Percentiles rank a stretch among this genome's conserved stretches.
phyloP scores from a whole-genome alignment of 1,140 invertebrate genomes.

The Plodia interpunctella region DNA sequence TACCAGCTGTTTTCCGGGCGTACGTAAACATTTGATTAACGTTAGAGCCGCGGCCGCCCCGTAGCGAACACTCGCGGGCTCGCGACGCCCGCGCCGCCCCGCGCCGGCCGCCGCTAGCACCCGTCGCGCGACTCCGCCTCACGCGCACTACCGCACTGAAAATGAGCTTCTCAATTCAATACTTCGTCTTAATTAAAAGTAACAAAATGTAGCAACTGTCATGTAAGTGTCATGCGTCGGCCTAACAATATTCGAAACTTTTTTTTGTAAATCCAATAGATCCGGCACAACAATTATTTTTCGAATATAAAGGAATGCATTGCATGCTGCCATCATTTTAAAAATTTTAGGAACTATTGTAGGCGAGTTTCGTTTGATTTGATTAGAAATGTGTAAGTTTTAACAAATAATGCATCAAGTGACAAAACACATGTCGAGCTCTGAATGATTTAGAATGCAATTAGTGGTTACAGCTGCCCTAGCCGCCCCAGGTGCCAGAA shows the following conservation, averaged over 20 bases:
- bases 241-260: slow-evolving; percentile 19
- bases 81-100: slow-evolving; percentile 15
- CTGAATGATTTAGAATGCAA: not conserved
- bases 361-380: not conserved
- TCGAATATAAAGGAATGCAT: slow-evolving; percentile 7
- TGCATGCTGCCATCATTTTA: slow-evolving; percentile 7
- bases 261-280: not conserved
- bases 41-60: slow-evolving; percentile 38
- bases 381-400: not conserved
- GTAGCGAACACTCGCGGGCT: slow-evolving; percentile 26
- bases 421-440: not conserved
- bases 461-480: too few relatives aligned
- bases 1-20: slow-evolving; percentile 85
- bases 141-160: slow-evolving; percentile 26
- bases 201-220: slow-evolving; percentile 8
- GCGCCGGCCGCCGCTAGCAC: slow-evolving; percentile 19
- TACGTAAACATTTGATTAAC: slow-evolving; percentile 75
- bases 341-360: not conserved
- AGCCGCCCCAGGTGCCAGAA: too few relatives aligned
- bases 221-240: slow-evolving; percentile 25
- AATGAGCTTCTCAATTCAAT: slow-evolving; percentile 26
- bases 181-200: not conserved
- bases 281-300: slow-evolving; percentile 11
- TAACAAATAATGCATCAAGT: not conserved
- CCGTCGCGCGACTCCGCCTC: slow-evolving; percentile 17